These are phyloP conservation scores for Coreoperca whiteheadi DNA, from an alignment of 2,113 vertebrate species.

Conservation along the genomic window DNA sequence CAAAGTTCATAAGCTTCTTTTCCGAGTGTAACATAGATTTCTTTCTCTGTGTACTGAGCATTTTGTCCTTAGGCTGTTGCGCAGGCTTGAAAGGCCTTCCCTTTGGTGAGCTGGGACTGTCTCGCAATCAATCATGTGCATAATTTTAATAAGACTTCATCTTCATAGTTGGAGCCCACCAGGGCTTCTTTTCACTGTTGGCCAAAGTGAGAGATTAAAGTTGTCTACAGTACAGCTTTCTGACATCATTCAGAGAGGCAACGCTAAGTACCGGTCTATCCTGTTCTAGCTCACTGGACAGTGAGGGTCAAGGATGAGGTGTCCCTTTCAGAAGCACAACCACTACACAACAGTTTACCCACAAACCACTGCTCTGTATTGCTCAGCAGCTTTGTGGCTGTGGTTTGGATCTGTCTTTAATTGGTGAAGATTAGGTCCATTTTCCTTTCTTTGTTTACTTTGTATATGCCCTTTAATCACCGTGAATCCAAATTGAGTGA, in stretches of 20 bases:
- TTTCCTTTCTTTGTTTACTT: neutral
- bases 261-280: constrained; percentile 47
- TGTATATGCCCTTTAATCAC: neutral
- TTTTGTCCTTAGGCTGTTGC: constrained; percentile 21
- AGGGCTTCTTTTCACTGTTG: constrained; percentile 66
- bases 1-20: constrained; percentile 3
- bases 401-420: constrained; percentile 2
- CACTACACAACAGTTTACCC: constrained; percentile 57
- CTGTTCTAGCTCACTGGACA: constrained; percentile 73
- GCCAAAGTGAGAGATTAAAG: constrained; percentile 74
- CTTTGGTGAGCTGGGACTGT: constrained; percentile 39
- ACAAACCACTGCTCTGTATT: constrained; percentile 51
- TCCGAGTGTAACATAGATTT: neutral
- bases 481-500: neutral
- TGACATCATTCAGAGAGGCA: constrained; percentile 63
- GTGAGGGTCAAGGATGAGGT: constrained; percentile 69
- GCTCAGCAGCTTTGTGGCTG: constrained; percentile 25
- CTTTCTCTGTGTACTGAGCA: neutral
- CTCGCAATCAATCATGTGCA: constrained; percentile 72
- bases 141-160: constrained; percentile 75
- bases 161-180: constrained; percentile 58
- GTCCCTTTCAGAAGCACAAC: constrained; percentile 60
- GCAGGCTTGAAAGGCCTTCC: constrained; percentile 38
- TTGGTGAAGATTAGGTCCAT: neutral
- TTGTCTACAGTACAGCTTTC: constrained; percentile 61